Evolutionary conservation across 2,888 invertebrate genomes (phyloP).

Genomic region (Macropis europaea): DNA sequence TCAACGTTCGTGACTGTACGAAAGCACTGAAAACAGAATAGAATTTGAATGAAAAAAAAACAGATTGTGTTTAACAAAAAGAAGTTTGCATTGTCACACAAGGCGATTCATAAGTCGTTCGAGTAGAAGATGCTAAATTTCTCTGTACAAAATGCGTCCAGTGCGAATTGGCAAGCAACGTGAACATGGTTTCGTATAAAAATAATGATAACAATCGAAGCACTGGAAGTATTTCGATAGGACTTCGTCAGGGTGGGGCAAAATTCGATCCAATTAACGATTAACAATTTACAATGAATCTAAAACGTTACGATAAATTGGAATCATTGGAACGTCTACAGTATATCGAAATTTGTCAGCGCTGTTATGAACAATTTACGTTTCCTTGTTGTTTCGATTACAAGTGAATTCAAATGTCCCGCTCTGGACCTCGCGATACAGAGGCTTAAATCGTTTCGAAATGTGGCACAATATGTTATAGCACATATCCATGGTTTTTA

Average conservation of each 20-base stretch:
- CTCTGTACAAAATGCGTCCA: neutral
- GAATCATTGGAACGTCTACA: too few relatives aligned
- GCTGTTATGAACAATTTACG: too few relatives aligned
- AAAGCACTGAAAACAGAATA: neutral
- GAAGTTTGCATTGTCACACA: constrained; percentile 3
- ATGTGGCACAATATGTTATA: constrained; percentile 11
- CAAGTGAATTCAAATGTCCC: too few relatives aligned
- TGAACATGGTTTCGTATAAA: neutral
- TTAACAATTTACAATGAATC: too few relatives aligned
- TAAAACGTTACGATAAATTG: too few relatives aligned
- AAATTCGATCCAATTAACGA: too few relatives aligned
- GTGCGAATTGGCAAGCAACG: neutral
- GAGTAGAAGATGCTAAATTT: neutral
- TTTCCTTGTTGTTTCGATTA: too few relatives aligned
- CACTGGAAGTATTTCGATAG: too few relatives aligned
- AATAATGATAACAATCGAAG: neutral
- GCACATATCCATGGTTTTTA: constrained; percentile 16
- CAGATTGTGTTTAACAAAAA: neutral
- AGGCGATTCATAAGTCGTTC: neutral
- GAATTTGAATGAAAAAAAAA: neutral
- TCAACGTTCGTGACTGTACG: neutral
- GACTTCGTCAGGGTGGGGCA: too few relatives aligned
- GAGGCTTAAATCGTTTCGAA: constrained; percentile 8
- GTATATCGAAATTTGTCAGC: too few relatives aligned
- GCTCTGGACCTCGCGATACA: neutral